These are phyloP conservation scores for Coptodon rendalli DNA, from an alignment of 2,113 vertebrate genomes.

Conservation along the genomic window DNA sequence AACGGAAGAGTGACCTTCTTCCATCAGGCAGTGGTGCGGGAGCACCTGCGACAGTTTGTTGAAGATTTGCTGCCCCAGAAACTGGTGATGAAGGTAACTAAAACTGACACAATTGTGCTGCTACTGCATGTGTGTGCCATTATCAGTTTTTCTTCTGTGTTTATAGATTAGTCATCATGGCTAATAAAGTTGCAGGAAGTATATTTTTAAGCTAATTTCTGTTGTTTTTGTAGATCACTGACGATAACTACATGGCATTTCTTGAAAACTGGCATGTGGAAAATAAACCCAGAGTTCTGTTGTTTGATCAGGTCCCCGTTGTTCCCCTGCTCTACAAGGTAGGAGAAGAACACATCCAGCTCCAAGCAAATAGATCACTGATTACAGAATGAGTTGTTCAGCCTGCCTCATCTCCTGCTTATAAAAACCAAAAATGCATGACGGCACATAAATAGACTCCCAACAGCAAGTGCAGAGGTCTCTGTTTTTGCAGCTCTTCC, in stretches of 20 bases:
- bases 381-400: background rate
- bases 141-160: background rate
- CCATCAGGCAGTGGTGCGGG: slow-evolving; percentile 79
- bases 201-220: background rate
- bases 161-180: background rate
- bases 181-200: background rate
- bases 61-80: slow-evolving; percentile 86
- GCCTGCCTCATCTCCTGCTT: background rate
- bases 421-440: background rate
- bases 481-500: background rate
- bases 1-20: slow-evolving; percentile 88
- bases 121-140: background rate
- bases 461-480: background rate
- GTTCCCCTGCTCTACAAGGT: slow-evolving; percentile 88
- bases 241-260: slow-evolving; percentile 82
- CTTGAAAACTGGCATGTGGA: slow-evolving; percentile 84
- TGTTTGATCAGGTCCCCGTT: slow-evolving; percentile 82
- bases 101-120: background rate
- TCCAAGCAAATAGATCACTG: background rate
- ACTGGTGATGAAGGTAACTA: slow-evolving; percentile 84
- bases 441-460: background rate
- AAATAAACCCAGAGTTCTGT: slow-evolving; percentile 87
- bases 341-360: background rate
- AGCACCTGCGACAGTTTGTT: slow-evolving; percentile 86
- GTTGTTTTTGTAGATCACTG: slow-evolving; percentile 76